Base-by-base conservation (phyloP, 2,888 invertebrate species). In the Pristionchus japonicus region DNA sequence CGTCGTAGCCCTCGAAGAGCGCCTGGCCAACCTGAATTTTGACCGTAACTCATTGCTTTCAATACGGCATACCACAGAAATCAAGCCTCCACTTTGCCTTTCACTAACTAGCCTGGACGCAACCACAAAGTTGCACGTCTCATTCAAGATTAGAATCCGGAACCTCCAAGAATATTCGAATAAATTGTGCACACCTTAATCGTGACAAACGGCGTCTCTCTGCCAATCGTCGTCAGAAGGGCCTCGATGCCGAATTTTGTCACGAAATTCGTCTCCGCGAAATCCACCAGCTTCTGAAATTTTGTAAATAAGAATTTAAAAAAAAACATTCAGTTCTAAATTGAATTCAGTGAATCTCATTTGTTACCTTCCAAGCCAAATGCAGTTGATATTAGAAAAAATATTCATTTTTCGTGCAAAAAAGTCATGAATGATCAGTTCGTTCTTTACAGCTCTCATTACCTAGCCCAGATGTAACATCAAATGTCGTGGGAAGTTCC, bases 1-100 rank as follows among this genome's bases (percentile, higher is more conserved):
- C 94, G 43, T 91, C 89, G 91, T 94, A 94, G 23, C 94, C 94
- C 13, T 93, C 91, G 89, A 94, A 94, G 31, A 94, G 90, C 6
- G 93, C 91, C 52, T 93, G 92, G 17, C 92, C 90, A 15, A 92
- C 90, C 85, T 87, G 77, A 9, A 20, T n/a, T n/a, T n/a, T n/a
- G n/a, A n/a, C n/a, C n/a, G n/a, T n/a, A n/a, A n/a, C n/a, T n/a
- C n/a, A n/a, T n/a, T n/a, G n/a, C n/a, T n/a, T n/a, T n/a, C n/a
- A n/a, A n/a, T n/a, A n/a, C n/a, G n/a, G n/a, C n/a, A n/a, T n/a
- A n/a, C n/a, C n/a, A n/a, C n/a, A n/a, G n/a, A n/a, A n/a, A n/a
- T n/a, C n/a, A n/a, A n/a, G n/a, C 43, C 43, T 43, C 7, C 7
- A 57, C 23, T 11, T 23, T 57, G 57, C 57, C 4, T 20, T 20